Base-by-base conservation (phyloP, 1,140 invertebrate genomes). In the Drosophila equinoxialis region DNA sequence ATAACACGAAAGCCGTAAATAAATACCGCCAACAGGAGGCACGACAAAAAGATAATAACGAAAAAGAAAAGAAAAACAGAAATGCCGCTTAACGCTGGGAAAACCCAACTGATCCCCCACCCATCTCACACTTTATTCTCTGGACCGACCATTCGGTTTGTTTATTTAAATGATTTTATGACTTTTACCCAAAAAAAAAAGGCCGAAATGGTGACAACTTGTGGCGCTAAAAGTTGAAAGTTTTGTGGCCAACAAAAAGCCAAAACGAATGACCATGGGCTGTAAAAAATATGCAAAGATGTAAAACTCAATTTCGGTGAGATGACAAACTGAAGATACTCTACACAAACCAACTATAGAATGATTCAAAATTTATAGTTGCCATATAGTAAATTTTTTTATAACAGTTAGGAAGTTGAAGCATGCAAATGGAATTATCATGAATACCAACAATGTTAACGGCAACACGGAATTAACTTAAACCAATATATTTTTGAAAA, bases 91-190 rank as follows among this genome's bases (percentile, higher is more conserved):
- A 79, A 80, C 74, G 35, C 26, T 14, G 54, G 39, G 55, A 23
- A 63, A 60, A 65, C 37, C 13, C 45, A 45, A 37, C 71, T 37
- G 33, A n/a, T 37, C 14, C 23, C 45, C 17, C 20, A 8, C 45
- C 17, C 20, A 8, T 14, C 11, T 30, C n/a, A 23, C 17, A 51
- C 8, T 51, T 51, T 3, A 20, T n/a, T 3, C 11, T 23, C n/a
- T 8, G 4, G 20, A 8, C 42, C 45, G 8, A 26, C 26, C 13
- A 26, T 30, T 62, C 37, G 72, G 71, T 70, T 79, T 83, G 80
- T 83, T 83, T 83, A 83, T 83, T 83, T 78, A 83, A 83, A 83
- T 83, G 81, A 83, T 83, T 83, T 83, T 83, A 83, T 83, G 81
- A 79, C 81, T 83, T 83, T 83, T 79, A 63, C 60, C 45, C 1